Evolutionary conservation across 2,888 invertebrate genomes (phyloP).

Genomic region (Lysandra bellargus): DNA sequence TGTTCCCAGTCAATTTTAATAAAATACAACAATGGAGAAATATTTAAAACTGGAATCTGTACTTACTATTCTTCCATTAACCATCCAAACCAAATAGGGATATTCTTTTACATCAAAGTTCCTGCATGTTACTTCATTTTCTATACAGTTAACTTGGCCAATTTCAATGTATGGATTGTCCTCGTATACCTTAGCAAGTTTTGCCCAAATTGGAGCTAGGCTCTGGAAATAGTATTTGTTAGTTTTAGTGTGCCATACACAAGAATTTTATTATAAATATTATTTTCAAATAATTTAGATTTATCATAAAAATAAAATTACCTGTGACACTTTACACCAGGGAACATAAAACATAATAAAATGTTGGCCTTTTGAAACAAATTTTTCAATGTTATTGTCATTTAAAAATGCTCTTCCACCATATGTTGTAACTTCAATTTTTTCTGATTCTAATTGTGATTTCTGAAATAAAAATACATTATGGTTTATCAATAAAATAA

Average conservation of each 20-base stretch:
- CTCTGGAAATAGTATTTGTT: conserved; percentile 65
- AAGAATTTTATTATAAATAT: background rate
- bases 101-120: conserved; percentile 92
- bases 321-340: conserved; percentile 94
- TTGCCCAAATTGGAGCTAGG: conserved; percentile 92
- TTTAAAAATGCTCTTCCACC: conserved; percentile 86
- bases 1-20: conserved; percentile 27
- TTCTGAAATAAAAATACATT: conserved; percentile 48
- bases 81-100: conserved; percentile 93
- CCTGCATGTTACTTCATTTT: conserved; percentile 86
- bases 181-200: conserved; percentile 85
- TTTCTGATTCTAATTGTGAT: conserved; percentile 44
- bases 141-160: conserved; percentile 92
- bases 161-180: conserved; percentile 85
- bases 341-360: conserved; percentile 96
- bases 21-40: background rate
- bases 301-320: conserved; percentile 49
- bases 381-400: conserved; percentile 87
- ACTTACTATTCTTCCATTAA: conserved; percentile 89
- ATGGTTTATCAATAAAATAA: background rate
- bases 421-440: conserved; percentile 76
- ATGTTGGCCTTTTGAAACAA: conserved; percentile 86
- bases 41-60: conserved; percentile 2
- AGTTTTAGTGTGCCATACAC: background rate
- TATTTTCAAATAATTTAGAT: background rate